Evolutionary conservation across 2,888 invertebrate species (phyloP), one percentile per base, ranked within the genome.

Genomic region (Torymus tubicola): DNA sequence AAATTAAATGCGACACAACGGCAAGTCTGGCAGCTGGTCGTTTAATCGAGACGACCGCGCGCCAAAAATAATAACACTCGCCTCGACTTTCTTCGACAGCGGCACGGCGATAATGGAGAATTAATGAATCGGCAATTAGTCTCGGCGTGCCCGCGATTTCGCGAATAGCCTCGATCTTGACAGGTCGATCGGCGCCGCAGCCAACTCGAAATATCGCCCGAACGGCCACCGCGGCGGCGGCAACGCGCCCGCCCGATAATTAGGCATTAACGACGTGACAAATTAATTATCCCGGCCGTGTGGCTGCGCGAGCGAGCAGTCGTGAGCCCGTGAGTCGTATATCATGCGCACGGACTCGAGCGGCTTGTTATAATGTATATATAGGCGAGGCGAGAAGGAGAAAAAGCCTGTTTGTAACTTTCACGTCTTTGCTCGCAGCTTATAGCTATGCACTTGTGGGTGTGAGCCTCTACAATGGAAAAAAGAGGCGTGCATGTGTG

Each of bases 101-200:
- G n/a, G 4, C n/a, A 31, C 52, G 31, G 60, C 60, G 57, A 71
- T 81, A 78, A 74, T 75, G 78, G 60, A 58, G 53, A 71, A 75
- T 78, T 81, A 75, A 78, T 68, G 78, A 81, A 81, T 55, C 64
- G 67, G 16, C 68, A 78, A 78, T 78, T 74, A 80, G 52, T n/a
- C 80, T 12, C 21, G 16, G 13, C n/a, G 24, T 24, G 24, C n/a
- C 55, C 42, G 60, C 24, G 68, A 77, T 72, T 81, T 72, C 31
- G 69, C 71, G 65, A 75, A 52, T 53, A 57, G 21, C 53, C 53
- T 5, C 24, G 61, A 71, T 52, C 76, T 68, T 61, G 73, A 72
- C 72, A 70, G 61, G 60, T 68, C 60, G 78, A 70, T 73, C 69
- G 16, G 57, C 50, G 31, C 55, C 64, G 52, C n/a, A 24, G 24